phyloP scores from a whole-genome alignment of 1,140 invertebrate species.

The Drosophila parvula region DNA sequence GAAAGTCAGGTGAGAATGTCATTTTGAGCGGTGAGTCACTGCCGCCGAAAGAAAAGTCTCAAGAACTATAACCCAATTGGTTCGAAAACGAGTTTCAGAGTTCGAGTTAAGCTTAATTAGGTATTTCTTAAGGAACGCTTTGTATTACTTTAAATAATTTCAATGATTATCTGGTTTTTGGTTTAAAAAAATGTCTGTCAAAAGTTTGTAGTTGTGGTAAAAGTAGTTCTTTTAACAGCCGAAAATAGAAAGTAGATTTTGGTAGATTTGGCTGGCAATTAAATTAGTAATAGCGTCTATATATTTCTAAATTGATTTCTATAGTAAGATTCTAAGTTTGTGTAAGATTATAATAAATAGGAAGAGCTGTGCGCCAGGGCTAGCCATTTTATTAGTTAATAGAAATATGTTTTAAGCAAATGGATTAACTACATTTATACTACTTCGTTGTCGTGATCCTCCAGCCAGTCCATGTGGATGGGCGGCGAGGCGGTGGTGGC shows the following conservation, averaged over 20 bases:
- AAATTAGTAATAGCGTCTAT: too few species aligned
- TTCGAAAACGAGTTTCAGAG: constrained; percentile 6
- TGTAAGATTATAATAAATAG: constrained; percentile 12
- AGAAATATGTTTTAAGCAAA: constrained; percentile 12
- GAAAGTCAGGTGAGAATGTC: constrained; percentile 27
- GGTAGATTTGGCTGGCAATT: too few species aligned
- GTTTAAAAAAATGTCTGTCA: too few species aligned
- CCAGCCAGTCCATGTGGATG: constrained; percentile 26
- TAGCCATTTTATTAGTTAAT: constrained; percentile 8
- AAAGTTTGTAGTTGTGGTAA: neutral
- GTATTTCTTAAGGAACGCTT: neutral
- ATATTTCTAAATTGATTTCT: neutral
- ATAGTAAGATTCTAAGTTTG: neutral
- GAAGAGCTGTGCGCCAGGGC: constrained; percentile 3
- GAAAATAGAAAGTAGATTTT: neutral
- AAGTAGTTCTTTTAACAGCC: neutral
- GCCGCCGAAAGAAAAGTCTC: neutral
- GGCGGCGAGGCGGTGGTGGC: constrained; percentile 23
- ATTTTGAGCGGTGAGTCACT: constrained; percentile 5
- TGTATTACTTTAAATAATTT: neutral
- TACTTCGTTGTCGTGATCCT: constrained; percentile 37
- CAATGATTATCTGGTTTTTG: too few species aligned
- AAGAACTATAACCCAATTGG: constrained; percentile 26
- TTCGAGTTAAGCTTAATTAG: constrained; percentile 5
- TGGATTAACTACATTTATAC: neutral